Evolutionary conservation across 2,888 invertebrate species (phyloP).

Genomic region (Geotrupes spiniger): DNA sequence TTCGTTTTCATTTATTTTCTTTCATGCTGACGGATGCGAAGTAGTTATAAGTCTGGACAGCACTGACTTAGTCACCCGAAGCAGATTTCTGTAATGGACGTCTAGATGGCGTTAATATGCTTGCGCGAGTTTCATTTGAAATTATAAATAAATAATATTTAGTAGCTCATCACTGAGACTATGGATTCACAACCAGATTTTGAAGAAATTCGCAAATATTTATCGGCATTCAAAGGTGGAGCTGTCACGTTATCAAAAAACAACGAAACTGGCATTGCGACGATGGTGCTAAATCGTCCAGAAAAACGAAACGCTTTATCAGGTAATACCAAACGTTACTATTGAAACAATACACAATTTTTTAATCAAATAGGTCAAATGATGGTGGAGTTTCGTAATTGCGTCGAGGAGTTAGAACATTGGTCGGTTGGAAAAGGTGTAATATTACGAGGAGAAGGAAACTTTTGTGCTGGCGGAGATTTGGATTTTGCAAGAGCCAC

Average conservation of each 20-base stretch:
- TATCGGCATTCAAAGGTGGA: conserved; percentile 34
- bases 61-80: too few species aligned
- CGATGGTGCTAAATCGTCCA: conserved; percentile 36
- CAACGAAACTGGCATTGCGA: conserved; percentile 37
- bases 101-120: too few species aligned
- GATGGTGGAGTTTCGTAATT: conserved; percentile 41
- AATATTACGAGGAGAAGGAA: conserved; percentile 37
- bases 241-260: conserved; percentile 33
- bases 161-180: too few species aligned
- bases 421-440: conserved; percentile 43
- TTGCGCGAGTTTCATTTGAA: too few species aligned
- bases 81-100: too few species aligned
- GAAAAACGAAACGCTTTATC: conserved; percentile 42
- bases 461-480: conserved; percentile 45
- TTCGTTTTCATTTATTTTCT: too few species aligned
- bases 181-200: conserved; percentile 9
- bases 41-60: too few species aligned
- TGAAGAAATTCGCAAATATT: conserved; percentile 29
- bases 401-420: conserved; percentile 35
- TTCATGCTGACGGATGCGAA: too few species aligned
- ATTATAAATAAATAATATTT: too few species aligned
- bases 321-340: conserved; percentile 30
- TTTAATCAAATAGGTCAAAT: conserved; percentile 36
- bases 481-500: conserved; percentile 37
- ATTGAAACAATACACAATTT: conserved; percentile 2